Conservation (phyloP, 1,140 invertebrate genomes). For the Bombus confusus region DNA sequence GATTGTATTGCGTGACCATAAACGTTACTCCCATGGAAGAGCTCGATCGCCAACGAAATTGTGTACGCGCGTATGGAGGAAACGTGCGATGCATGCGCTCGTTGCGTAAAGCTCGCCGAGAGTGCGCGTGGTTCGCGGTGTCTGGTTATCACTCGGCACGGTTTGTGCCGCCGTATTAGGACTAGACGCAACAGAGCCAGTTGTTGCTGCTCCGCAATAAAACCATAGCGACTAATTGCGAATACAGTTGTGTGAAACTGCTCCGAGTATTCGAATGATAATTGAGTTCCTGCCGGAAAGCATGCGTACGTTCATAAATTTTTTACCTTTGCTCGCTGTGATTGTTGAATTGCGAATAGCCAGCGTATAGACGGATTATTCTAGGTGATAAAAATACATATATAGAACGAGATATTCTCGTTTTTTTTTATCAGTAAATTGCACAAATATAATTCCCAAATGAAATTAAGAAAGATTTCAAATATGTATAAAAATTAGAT, state of each 20-base stretch:
- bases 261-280: background rate
- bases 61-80: conserved; percentile 15
- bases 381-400: background rate
- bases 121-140: background rate
- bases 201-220: conserved; percentile 20
- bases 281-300: background rate
- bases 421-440: background rate
- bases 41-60: conserved; percentile 40
- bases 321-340: background rate
- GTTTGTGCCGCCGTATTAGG: conserved; percentile 24
- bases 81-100: conserved; percentile 22
- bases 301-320: background rate
- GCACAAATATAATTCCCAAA: too few relatives aligned
- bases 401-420: background rate
- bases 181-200: background rate
- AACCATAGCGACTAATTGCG: conserved; percentile 35
- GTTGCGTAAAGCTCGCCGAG: conserved; percentile 27
- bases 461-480: background rate
- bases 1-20: conserved; percentile 4
- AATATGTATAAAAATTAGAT: background rate
- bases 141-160: conserved; percentile 30
- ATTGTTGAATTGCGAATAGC: background rate
- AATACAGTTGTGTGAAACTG: conserved; percentile 18
- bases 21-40: conserved; percentile 27
- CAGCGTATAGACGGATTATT: background rate